Evolutionary conservation across 2,888 invertebrate species (phyloP).

Genomic region (Hypercompe scribonia): DNA sequence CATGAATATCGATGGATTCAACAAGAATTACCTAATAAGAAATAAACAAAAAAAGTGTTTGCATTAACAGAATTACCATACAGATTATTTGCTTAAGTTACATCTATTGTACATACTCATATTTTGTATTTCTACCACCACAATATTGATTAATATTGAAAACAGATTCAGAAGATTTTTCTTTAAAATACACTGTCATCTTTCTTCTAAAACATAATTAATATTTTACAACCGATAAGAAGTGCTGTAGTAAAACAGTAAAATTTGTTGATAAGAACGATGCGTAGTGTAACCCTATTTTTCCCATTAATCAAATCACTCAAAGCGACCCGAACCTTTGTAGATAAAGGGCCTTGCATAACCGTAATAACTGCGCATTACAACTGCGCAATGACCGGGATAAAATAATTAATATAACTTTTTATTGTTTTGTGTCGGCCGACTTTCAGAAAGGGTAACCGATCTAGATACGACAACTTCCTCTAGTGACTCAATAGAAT

Average conservation of each 20-base stretch:
- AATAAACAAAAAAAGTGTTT: too few species aligned
- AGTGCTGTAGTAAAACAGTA: slow-evolving; percentile 2
- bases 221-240: not conserved
- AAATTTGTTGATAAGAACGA: not conserved
- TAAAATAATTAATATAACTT: slow-evolving; percentile 44
- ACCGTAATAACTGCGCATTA: slow-evolving; percentile 46
- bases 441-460: slow-evolving; percentile 54
- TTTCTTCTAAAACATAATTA: not conserved
- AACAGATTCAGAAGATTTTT: not conserved
- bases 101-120: too few species aligned
- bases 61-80: too few species aligned
- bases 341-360: slow-evolving; percentile 45
- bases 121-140: too few species aligned
- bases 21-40: too few species aligned
- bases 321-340: slow-evolving; percentile 30
- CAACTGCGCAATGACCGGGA: slow-evolving; percentile 50
- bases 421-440: slow-evolving; percentile 51
- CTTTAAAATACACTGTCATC: not conserved
- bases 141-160: too few species aligned
- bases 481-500: slow-evolving; percentile 55
- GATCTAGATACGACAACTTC: slow-evolving; percentile 54
- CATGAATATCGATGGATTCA: too few species aligned
- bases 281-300: slow-evolving; percentile 17
- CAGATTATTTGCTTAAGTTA: too few species aligned
- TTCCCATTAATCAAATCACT: slow-evolving; percentile 34